These are phyloP conservation scores for Melanargia galathea DNA, from an alignment of 2,888 invertebrate genomes.

Conservation along the genomic window DNA sequence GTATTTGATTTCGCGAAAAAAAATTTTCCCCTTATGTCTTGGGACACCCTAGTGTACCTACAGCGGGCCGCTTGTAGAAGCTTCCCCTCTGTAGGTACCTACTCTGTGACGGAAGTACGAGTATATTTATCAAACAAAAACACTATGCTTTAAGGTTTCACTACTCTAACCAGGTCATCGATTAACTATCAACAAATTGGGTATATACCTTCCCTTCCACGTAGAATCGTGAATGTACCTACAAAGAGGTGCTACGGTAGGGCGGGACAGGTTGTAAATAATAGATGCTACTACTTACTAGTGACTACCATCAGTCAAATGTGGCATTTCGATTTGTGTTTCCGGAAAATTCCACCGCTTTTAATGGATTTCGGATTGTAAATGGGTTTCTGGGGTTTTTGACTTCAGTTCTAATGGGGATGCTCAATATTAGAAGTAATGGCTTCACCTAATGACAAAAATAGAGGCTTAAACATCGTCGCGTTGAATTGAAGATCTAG, in stretches of 20 bases:
- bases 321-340: constrained; percentile 15
- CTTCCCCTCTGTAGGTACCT: no score
- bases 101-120: no score
- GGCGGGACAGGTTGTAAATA: constrained; percentile 3
- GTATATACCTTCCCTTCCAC: neutral
- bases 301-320: constrained; percentile 9
- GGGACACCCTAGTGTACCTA: no score
- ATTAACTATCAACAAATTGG: constrained; percentile 9
- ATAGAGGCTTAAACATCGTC: no score
- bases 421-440: neutral
- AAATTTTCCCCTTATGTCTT: no score
- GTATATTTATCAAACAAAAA: neutral
- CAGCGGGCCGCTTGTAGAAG: no score
- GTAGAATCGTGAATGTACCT: neutral
- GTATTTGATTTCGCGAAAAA: no score
- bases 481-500: no score
- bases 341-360: constrained; percentile 13
- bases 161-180: constrained; percentile 8
- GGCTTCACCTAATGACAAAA: neutral
- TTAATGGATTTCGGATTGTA: constrained; percentile 3
- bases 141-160: neutral
- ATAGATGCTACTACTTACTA: constrained; percentile 3
- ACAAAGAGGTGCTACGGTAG: neutral
- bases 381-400: neutral
- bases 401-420: neutral